These are phyloP conservation scores for Eurois occulta DNA, from an alignment of 2,888 invertebrate species.

Conservation along the genomic window DNA sequence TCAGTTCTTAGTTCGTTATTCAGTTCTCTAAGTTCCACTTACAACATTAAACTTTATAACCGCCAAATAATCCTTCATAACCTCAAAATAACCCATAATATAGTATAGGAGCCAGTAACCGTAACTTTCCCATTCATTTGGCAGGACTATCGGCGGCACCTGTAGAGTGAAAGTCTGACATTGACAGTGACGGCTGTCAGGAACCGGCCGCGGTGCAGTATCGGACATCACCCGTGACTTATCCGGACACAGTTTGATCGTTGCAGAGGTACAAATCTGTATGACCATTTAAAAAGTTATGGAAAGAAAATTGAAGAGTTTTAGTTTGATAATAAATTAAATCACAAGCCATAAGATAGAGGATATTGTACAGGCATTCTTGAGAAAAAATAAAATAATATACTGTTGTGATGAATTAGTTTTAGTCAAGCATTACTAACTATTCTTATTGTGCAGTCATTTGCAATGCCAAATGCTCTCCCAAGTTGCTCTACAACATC, in stretches of 20 bases:
- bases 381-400: not conserved
- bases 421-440: not conserved
- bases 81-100: not conserved
- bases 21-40: not conserved
- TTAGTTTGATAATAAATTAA: not conserved
- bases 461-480: not conserved
- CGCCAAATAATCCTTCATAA: not conserved
- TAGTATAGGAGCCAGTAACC: constrained; percentile 30
- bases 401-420: not conserved
- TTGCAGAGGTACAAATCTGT: constrained; percentile 27
- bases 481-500: too few relatives aligned
- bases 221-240: constrained; percentile 68
- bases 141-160: constrained; percentile 59
- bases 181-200: constrained; percentile 65
- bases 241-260: constrained; percentile 55
- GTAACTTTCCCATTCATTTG: constrained; percentile 55
- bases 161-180: constrained; percentile 65
- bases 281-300: not conserved
- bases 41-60: not conserved
- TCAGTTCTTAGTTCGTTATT: too few relatives aligned
- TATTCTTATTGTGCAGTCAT: not conserved
- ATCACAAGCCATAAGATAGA: not conserved
- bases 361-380: not conserved
- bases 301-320: not conserved
- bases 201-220: constrained; percentile 66